A percentile compares a stretch with the other conserved stretches of the same genome.
Conservation (phyloP, 2,113 vertebrate species). For the Nothoprocta perdicaria region DNA sequence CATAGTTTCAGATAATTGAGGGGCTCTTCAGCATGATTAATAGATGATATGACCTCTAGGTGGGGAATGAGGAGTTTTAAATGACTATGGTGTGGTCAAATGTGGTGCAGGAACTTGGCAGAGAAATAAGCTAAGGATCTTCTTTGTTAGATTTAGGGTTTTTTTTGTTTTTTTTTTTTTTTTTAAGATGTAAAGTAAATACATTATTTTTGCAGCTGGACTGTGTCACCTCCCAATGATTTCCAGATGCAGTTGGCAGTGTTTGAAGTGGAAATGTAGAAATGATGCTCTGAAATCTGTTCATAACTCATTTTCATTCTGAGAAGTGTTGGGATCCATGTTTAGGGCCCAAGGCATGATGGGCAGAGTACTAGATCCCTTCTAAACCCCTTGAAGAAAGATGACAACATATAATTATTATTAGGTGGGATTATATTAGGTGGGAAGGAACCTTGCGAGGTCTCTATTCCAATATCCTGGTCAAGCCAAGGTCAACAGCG, state of each 20-base stretch:
- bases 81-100: slow-evolving; percentile 20
- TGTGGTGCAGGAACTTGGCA: background rate
- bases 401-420: accelerated
- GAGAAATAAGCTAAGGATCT: background rate
- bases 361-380: background rate
- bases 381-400: background rate
- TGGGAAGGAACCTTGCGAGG: background rate
- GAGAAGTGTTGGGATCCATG: accelerated
- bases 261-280: background rate
- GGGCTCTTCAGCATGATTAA: slow-evolving; percentile 65
- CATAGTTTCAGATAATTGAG: slow-evolving; percentile 57
- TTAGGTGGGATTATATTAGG: background rate
- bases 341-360: background rate
- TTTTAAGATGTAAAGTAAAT: background rate
- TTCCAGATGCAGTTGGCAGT: background rate
- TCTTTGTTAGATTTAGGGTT: background rate
- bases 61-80: slow-evolving; percentile 42
- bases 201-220: background rate
- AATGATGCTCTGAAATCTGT: background rate
- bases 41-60: slow-evolving; percentile 57
- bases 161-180: background rate
- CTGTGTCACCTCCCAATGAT: slow-evolving; percentile 1
- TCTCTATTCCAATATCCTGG: background rate
- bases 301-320: background rate
- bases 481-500: background rate